phyloP scores from a whole-genome alignment of 2,888 invertebrate genomes.

The Neoascia interrupta region DNA sequence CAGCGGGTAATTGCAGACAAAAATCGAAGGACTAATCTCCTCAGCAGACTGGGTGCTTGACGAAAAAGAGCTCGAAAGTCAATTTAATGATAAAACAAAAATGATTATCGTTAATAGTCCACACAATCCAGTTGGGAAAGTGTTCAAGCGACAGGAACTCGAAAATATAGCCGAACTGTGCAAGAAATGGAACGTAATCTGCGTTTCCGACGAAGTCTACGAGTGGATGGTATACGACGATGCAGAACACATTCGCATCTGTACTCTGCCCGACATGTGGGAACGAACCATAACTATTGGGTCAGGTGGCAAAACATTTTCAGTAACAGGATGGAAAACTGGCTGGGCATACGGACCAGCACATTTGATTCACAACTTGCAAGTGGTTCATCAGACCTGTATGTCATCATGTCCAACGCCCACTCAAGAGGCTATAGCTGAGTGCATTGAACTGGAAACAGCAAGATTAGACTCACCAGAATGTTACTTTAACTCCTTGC shows the following conservation, averaged over 20 bases:
- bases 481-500: conserved; percentile 90
- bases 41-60: conserved; percentile 96
- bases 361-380: conserved; percentile 88
- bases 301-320: conserved; percentile 98
- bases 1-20: conserved; percentile 74
- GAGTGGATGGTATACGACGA: conserved; percentile 97
- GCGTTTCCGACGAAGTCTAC: conserved; percentile 98
- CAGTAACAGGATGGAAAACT: conserved; percentile 97
- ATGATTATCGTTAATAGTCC: conserved; percentile 97
- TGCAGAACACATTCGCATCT: conserved; percentile 92
- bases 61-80: conserved; percentile 86
- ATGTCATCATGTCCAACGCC: conserved; percentile 96
- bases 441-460: conserved; percentile 92
- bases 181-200: conserved; percentile 94
- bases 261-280: conserved; percentile 98
- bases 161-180: conserved; percentile 91
- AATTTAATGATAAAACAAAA: conserved; percentile 95
- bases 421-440: conserved; percentile 95
- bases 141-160: conserved; percentile 83
- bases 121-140: conserved; percentile 98
- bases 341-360: conserved; percentile 98
- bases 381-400: conserved; percentile 95
- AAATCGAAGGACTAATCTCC: conserved; percentile 78
- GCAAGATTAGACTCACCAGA: conserved; percentile 85
- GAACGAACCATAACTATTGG: conserved; percentile 98